phyloP scores from a whole-genome alignment of 1,140 invertebrate species.

The Pseudomyrmex concolor region DNA sequence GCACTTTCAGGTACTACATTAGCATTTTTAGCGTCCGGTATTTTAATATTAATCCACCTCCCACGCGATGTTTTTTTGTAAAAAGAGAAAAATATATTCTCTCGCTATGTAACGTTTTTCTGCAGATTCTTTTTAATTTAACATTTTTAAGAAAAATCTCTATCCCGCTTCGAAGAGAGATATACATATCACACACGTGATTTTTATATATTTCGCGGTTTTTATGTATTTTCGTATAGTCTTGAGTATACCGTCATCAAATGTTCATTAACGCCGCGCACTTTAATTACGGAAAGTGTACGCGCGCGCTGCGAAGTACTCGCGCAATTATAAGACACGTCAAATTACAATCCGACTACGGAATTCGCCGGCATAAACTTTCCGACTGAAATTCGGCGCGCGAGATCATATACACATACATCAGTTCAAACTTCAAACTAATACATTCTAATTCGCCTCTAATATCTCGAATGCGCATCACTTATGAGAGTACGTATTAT shows the following conservation, averaged over 20 bases:
- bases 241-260: not conserved
- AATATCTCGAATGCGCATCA: constrained; percentile 51
- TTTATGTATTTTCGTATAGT: too few species aligned
- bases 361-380: constrained; percentile 44
- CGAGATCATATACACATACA: constrained; percentile 1
- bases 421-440: constrained; percentile 50
- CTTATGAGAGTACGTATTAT: constrained; percentile 51
- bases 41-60: not conserved
- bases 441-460: constrained; percentile 58
- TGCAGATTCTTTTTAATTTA: too few species aligned
- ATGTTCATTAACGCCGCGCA: constrained; percentile 22
- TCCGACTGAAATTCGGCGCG: constrained; percentile 28
- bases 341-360: constrained; percentile 55
- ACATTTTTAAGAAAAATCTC: too few species aligned
- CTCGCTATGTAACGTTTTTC: too few species aligned
- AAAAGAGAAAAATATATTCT: too few species aligned
- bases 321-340: constrained; percentile 49
- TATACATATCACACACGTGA: too few species aligned
- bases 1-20: not conserved
- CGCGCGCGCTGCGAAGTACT: constrained; percentile 9
- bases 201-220: too few species aligned
- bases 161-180: too few species aligned
- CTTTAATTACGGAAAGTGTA: constrained; percentile 40
- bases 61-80: too few species aligned
- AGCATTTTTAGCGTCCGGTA: not conserved